These are phyloP conservation scores for Disparrhopalites patrizii DNA, from an alignment of 2,888 invertebrate species.

Conservation along the genomic window DNA sequence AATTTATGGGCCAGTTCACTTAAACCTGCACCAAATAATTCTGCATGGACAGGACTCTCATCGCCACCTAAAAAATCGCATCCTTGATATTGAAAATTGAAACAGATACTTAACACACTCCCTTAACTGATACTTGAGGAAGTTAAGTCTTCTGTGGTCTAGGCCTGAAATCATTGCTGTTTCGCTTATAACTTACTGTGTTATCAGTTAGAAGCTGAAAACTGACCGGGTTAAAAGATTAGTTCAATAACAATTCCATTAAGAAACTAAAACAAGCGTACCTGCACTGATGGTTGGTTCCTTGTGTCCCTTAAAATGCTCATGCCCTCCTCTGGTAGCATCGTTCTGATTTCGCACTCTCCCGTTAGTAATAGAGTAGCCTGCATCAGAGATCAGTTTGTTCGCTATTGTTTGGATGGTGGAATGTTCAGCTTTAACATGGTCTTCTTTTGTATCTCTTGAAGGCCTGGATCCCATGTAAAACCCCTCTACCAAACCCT, in stretches of 20 bases:
- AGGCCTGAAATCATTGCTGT: too few species aligned
- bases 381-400: conserved; percentile 19
- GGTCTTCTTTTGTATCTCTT: conserved; percentile 7
- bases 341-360: conserved; percentile 1
- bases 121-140: too few species aligned
- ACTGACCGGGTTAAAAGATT: too few species aligned
- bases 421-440: conserved; percentile 1
- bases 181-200: too few species aligned
- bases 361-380: conserved; percentile 8
- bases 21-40: conserved; percentile 43
- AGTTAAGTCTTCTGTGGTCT: too few species aligned
- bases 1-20: conserved; percentile 46
- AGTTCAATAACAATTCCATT: not conserved
- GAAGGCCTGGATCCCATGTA: not conserved
- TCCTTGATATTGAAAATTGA: too few species aligned
- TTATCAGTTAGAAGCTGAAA: not conserved
- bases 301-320: too few species aligned
- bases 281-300: too few species aligned
- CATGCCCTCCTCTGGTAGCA: too few species aligned
- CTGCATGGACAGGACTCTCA: conserved; percentile 22
- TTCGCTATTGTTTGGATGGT: conserved; percentile 20
- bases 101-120: too few species aligned
- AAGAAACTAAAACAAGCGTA: too few species aligned
- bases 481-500: not conserved
- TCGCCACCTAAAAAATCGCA: conserved; percentile 1